These are phyloP conservation scores for Philereme transversata DNA, from an alignment of 2,888 invertebrate genomes.

Conservation along the genomic window DNA sequence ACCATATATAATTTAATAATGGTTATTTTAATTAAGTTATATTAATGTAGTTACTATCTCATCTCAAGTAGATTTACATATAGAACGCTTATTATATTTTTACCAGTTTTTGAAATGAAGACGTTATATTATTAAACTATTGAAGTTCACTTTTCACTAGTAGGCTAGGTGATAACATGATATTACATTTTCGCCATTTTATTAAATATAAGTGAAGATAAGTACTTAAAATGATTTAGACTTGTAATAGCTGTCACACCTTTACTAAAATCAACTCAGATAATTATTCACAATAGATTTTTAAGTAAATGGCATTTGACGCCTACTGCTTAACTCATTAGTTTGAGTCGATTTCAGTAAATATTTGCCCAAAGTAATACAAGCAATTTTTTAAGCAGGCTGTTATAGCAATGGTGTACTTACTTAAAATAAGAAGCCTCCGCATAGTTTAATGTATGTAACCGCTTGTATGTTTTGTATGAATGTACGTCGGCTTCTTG, in stretches of 20 bases:
- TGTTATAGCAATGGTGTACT: background rate
- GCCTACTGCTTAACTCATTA: background rate
- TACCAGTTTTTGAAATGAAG: background rate
- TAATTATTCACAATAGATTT: background rate
- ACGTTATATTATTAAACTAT: background rate
- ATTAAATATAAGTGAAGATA: background rate
- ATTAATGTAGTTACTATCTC: constrained; percentile 15
- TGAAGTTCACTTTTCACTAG: background rate
- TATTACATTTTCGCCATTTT: background rate
- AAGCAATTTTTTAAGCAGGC: too few relatives aligned
- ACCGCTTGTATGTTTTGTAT: constrained; percentile 55
- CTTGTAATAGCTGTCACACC: background rate
- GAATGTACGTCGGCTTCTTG: constrained; percentile 67
- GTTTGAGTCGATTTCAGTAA: background rate
- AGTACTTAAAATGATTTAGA: background rate
- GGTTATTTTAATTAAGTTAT: constrained; percentile 16
- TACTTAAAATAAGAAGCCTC: constrained; percentile 22
- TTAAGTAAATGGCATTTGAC: background rate
- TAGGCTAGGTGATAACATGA: background rate
- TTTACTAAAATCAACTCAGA: background rate
- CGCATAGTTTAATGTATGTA: constrained; percentile 11
- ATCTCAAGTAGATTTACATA: constrained; percentile 23
- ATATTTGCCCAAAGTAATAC: too few relatives aligned
- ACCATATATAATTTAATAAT: constrained; percentile 4
- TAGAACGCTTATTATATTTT: background rate